Conservation (phyloP, 2,888 invertebrate genomes). For the Diplazon laetatorius region DNA sequence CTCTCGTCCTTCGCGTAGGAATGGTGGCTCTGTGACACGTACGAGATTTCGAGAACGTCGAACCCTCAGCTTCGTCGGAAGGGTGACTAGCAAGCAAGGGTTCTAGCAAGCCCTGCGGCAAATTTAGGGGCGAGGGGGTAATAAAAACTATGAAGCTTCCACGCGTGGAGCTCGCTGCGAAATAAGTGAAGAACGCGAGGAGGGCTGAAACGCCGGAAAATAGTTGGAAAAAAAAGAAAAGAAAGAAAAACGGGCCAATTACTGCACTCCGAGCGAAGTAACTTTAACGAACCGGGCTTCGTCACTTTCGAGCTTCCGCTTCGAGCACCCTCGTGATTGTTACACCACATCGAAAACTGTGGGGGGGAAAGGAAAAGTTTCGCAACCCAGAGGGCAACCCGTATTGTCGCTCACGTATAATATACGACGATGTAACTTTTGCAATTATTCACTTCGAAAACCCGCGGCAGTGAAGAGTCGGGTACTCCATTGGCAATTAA, state of each 20-base stretch:
- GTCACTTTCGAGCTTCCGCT: conserved; percentile 46
- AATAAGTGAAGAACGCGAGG: conserved; percentile 40
- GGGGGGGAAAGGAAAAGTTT: conserved; percentile 30
- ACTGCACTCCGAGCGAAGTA: conserved; percentile 52
- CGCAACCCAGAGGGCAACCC: background rate
- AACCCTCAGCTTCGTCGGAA: background rate
- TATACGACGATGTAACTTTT: conserved; percentile 34
- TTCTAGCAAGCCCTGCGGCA: background rate
- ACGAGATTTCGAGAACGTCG: conserved; percentile 13
- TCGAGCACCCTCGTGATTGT: conserved; percentile 46
- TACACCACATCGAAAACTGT: conserved; percentile 37
- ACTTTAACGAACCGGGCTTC: conserved; percentile 54
- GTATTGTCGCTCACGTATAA: conserved; percentile 21
- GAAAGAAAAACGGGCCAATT: conserved; percentile 52
- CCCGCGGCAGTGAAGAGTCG: background rate
- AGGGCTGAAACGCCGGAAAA: background rate
- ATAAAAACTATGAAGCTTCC: conserved; percentile 2
- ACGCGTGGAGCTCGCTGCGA: conserved; percentile 22
- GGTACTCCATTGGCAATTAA: too few species aligned
- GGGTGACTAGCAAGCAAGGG: background rate
- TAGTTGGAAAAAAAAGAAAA: conserved; percentile 1
- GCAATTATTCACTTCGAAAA: conserved; percentile 19
- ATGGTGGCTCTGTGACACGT: conserved; percentile 19
- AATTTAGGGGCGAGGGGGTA: conserved; percentile 20
- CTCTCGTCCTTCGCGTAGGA: conserved; percentile 16